Conservation (phyloP, 92 coral and sea anemone genomes). For the Ricordea florida region DNA sequence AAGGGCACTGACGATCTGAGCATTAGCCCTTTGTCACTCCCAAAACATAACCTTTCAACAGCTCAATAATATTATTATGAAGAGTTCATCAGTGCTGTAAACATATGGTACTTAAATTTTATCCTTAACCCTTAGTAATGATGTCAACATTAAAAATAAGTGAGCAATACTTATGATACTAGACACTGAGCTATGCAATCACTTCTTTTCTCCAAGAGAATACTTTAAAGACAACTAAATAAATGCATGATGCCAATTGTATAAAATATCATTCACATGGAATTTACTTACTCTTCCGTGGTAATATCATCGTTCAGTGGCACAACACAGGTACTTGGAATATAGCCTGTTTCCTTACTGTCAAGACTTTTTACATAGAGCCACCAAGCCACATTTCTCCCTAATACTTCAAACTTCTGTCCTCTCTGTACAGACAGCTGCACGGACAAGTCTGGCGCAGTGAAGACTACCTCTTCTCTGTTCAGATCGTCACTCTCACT, state of each 20-base stretch:
- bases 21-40: too few relatives aligned
- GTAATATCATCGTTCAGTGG: slow-evolving; percentile 76
- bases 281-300: slow-evolving; percentile 64
- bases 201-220: background rate
- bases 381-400: slow-evolving; percentile 87
- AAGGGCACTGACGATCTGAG: too few relatives aligned
- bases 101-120: too few relatives aligned
- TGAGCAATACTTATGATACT: too few relatives aligned
- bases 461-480: slow-evolving; percentile 37
- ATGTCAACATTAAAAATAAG: too few relatives aligned
- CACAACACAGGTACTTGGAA: slow-evolving; percentile 80
- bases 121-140: too few relatives aligned
- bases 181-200: background rate
- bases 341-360: slow-evolving; percentile 71
- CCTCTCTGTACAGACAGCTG: slow-evolving; percentile 78
- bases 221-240: background rate
- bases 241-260: background rate
- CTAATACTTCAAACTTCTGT: slow-evolving; percentile 72
- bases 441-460: slow-evolving; percentile 72
- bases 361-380: slow-evolving; percentile 62
- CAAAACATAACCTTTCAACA: too few relatives aligned
- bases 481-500: slow-evolving; percentile 54
- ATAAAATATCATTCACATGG: background rate
- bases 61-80: too few relatives aligned
- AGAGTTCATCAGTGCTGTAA: too few relatives aligned